Conservation (phyloP, 2,113 vertebrate species). For the Daphoenositta chrysoptera region DNA sequence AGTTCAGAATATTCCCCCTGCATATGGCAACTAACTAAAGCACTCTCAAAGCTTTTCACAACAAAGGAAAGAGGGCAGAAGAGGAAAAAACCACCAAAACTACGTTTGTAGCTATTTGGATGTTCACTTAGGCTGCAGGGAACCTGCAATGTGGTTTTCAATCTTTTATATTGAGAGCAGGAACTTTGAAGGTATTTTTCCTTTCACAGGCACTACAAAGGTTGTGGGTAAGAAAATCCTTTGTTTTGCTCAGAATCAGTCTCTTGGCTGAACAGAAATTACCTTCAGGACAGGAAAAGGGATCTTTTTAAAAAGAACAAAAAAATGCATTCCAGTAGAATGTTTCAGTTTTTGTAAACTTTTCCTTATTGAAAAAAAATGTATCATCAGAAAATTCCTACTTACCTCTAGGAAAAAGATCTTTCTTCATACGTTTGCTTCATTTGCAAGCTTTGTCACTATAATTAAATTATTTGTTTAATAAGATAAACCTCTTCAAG, state of each 20-base stretch:
- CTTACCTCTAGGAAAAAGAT: background rate
- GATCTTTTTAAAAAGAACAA: background rate
- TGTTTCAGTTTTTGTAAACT: background rate
- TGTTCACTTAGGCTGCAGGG: background rate
- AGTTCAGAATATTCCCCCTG: background rate
- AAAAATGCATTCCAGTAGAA: background rate
- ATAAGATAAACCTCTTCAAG: constrained; percentile 46
- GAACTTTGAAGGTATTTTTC: background rate
- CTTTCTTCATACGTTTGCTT: background rate
- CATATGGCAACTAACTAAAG: background rate
- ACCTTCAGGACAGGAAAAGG: background rate
- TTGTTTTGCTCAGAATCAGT: background rate
- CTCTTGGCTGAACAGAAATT: background rate
- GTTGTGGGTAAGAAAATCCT: background rate
- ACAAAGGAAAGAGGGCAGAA: background rate
- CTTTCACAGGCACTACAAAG: background rate
- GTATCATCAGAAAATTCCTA: background rate
- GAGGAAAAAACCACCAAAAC: background rate
- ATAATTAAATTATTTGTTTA: constrained; percentile 55
- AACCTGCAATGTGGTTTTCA: background rate
- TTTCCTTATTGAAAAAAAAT: background rate
- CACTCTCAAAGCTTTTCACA: background rate
- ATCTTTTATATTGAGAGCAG: background rate
- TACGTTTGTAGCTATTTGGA: background rate
- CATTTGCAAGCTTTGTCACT: background rate